Base-by-base conservation (phyloP, 2,888 invertebrate species). In the Nesidiocoris tenuis region DNA sequence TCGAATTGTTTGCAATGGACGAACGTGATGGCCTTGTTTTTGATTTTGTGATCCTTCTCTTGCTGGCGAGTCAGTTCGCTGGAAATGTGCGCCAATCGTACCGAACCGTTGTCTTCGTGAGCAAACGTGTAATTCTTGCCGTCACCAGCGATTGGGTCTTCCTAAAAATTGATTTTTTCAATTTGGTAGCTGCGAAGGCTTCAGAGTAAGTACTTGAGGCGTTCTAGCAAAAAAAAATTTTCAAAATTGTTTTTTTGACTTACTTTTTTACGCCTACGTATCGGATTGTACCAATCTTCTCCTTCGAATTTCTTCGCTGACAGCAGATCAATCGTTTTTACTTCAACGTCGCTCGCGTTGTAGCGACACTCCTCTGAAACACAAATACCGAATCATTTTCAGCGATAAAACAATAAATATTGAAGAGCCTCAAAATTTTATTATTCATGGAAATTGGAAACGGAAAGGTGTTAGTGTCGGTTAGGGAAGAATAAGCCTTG, bases 361-460 rank as follows among this genome's bases (percentile, higher is more conserved):
- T 76, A 77, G 25, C 67, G 77, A 63, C 61, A 76, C 24, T 66
- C 55, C 21, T 76, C 61, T 65, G 54, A 17, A 77, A 80, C 79
- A 79, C 57, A 56, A n/a, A n/a, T n/a, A n/a, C n/a, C n/a, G n/a
- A n/a, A n/a, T n/a, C n/a, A n/a, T n/a, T n/a, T n/a, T n/a, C n/a
- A n/a, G n/a, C n/a, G n/a, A n/a, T n/a, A n/a, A n/a, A n/a, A n/a
- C n/a, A n/a, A n/a, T n/a, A n/a, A n/a, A n/a, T n/a, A n/a, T n/a
- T n/a, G n/a, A n/a, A n/a, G n/a, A n/a, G n/a, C n/a, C n/a, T n/a
- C n/a, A n/a, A n/a, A n/a, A n/a, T n/a, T n/a, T n/a, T n/a, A n/a
- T n/a, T n/a, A n/a, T n/a, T n/a, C n/a, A n/a, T n/a, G n/a, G n/a
- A n/a, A n/a, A n/a, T n/a, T n/a, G n/a, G n/a, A n/a, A n/a, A n/a